A percentile compares a stretch with the other conserved stretches of the same genome.
phyloP scores from a whole-genome alignment of 2,888 invertebrate genomes.

The Ophioninae sp. region DNA sequence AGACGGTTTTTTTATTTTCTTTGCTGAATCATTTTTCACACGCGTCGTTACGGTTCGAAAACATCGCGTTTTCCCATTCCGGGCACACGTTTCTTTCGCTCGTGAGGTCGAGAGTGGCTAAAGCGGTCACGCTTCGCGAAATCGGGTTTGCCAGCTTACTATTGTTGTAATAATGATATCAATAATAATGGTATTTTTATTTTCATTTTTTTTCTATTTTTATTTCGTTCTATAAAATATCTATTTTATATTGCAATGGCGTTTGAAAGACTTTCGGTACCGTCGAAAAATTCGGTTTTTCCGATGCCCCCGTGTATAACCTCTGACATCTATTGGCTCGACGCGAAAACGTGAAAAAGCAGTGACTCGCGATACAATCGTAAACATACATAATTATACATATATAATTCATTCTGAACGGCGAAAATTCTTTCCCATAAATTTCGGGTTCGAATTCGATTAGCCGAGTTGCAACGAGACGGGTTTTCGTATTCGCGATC shows the following conservation, averaged over 20 bases:
- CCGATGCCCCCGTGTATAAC: conserved; percentile 9
- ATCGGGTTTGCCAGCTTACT: not conserved
- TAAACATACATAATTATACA: not conserved
- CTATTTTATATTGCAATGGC: not conserved
- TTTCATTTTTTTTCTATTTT: no score
- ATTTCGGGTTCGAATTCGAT: not conserved
- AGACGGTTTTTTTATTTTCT: not conserved
- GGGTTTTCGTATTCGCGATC: not conserved
- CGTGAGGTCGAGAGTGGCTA: not conserved
- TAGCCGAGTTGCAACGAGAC: not conserved
- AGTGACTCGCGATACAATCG: not conserved
- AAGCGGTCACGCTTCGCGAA: not conserved
- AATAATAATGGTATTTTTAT: no score
- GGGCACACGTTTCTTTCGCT: not conserved
- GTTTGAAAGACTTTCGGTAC: conserved; percentile 16
- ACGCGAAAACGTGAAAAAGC: not conserved
- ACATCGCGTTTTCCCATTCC: not conserved
- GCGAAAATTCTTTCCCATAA: not conserved
- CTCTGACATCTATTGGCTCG: conserved; percentile 1
- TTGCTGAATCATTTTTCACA: not conserved
- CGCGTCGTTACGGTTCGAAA: not conserved
- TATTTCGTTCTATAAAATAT: no score
- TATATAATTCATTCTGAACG: not conserved
- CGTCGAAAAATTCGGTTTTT: not conserved
- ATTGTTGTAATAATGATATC: no score